A percentile compares a stretch with the other conserved stretches of the same genome.
Evolutionary conservation across 2,113 vertebrate genomes (phyloP).

Genomic region (Brienomyrus longianalis): DNA sequence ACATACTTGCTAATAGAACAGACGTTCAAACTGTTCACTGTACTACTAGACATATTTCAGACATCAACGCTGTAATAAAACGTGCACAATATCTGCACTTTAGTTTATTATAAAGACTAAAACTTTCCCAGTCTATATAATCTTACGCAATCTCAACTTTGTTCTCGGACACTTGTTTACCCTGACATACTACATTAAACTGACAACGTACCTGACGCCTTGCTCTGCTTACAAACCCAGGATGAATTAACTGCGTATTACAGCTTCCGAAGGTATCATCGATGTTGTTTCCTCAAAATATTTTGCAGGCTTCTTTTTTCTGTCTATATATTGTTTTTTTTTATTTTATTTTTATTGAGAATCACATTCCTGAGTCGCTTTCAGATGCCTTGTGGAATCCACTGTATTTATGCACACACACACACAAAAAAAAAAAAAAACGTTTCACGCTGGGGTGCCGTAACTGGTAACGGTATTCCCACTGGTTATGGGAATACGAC

Average conservation of each 20-base stretch:
- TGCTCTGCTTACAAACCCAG: conserved; percentile 44
- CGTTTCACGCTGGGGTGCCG: conserved; percentile 6
- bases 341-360: background rate
- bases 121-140: background rate
- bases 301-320: background rate
- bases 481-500: background rate
- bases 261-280: conserved; percentile 38
- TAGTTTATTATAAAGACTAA: background rate
- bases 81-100: background rate
- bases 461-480: conserved; percentile 19
- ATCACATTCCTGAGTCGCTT: conserved; percentile 18
- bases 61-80: background rate
- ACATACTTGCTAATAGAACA: background rate
- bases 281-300: conserved; percentile 23
- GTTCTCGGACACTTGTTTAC: conserved; percentile 2
- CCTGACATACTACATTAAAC: background rate
- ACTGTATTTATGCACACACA: background rate
- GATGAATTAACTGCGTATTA: conserved; percentile 39
- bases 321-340: conserved; percentile 26
- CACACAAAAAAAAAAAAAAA: background rate
- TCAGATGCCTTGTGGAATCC: conserved; percentile 5
- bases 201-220: conserved; percentile 58
- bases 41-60: background rate
- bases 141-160: background rate
- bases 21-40: background rate